Evolutionary conservation across 35 echinoderm and acorn worm species (phyloP).

Genomic region (Diadema setosum): DNA sequence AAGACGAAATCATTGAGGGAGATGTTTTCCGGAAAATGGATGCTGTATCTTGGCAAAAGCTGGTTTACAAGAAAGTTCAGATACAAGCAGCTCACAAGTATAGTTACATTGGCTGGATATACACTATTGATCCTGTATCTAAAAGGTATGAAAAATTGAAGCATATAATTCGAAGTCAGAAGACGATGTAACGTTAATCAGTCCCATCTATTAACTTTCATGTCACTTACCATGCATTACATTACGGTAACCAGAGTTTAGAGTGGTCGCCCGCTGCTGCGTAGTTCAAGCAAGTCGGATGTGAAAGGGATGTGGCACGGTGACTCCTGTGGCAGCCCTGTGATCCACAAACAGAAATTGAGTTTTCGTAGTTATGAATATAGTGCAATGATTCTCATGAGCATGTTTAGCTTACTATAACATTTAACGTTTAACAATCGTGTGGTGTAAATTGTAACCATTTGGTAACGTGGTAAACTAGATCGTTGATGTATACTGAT

Average conservation of each 20-base stretch:
- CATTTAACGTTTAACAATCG: no score
- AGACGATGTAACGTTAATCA: not conserved
- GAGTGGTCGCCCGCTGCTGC: not conserved
- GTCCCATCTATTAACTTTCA: not conserved
- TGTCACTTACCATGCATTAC: not conserved
- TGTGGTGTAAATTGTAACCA: no score
- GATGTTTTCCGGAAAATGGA: not conserved
- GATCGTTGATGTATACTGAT: no score
- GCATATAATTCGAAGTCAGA: not conserved
- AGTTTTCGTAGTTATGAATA: no score
- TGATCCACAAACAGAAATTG: no score
- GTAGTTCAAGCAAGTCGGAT: not conserved
- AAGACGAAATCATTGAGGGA: not conserved
- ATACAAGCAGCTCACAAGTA: not conserved
- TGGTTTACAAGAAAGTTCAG: conserved; percentile 5
- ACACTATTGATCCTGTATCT: conserved; percentile 50
- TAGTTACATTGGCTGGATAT: conserved; percentile 31
- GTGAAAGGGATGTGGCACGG: not conserved
- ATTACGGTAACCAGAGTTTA: not conserved
- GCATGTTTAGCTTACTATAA: no score
- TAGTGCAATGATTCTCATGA: no score
- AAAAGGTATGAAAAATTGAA: not conserved
- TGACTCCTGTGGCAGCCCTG: no score
- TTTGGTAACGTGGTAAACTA: no score
- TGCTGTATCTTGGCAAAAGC: not conserved